A percentile compares a stretch with the other conserved stretches of the same genome.
Conservation (phyloP, 2,113 vertebrate species). For the Numida meleagris region DNA sequence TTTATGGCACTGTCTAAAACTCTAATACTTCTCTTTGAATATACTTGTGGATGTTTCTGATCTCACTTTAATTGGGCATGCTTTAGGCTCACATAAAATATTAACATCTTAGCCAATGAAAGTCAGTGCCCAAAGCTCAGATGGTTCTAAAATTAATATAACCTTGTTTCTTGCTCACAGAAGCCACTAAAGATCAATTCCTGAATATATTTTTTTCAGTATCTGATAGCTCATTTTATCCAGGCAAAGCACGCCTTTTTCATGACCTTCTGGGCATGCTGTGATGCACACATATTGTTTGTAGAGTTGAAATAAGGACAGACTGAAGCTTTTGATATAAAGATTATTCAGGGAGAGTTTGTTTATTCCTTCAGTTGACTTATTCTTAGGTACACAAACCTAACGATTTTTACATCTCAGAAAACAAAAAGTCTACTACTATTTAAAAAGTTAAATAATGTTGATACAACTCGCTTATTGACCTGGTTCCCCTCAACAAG, state of each 20-base stretch:
- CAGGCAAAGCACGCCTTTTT: neutral
- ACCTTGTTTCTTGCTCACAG: conserved; percentile 61
- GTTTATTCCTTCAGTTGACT: neutral
- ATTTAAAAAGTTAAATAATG: conserved; percentile 5
- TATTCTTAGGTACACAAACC: neutral
- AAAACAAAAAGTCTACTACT: neutral
- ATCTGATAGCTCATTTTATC: conserved; percentile 49
- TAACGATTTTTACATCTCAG: neutral
- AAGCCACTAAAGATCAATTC: conserved; percentile 67
- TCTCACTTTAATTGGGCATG: conserved; percentile 72
- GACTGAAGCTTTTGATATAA: neutral
- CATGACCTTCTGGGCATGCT: conserved; percentile 35
- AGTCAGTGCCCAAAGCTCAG: conserved; percentile 69
- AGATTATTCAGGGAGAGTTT: neutral
- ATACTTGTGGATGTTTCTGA: conserved; percentile 73
- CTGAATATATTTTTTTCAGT: neutral
- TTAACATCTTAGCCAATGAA: conserved; percentile 71
- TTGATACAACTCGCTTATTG: neutral
- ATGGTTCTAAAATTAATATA: conserved; percentile 68
- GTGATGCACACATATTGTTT: neutral
- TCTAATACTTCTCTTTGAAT: conserved; percentile 66
- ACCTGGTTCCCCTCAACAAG: neutral
- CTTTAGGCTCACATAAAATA: conserved; percentile 76
- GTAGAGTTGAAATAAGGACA: conserved; percentile 45
- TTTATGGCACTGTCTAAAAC: conserved; percentile 58